Evolutionary conservation across 1,140 invertebrate genomes (phyloP).

Genomic region (Bacillus rossius): DNA sequence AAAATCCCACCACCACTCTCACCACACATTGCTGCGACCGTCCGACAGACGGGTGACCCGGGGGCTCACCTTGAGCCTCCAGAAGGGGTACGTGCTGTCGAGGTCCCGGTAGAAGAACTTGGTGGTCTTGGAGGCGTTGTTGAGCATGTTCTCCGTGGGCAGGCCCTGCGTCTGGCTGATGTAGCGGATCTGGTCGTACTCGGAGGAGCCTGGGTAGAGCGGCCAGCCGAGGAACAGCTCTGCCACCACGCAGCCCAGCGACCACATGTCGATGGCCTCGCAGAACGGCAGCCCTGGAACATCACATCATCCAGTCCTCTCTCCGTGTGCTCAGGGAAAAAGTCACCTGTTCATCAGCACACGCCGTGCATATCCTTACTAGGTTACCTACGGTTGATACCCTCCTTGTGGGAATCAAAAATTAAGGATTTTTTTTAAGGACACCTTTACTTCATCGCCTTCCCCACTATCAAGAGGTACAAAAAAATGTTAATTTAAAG

Average conservation of each 20-base stretch:
- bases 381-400: not conserved
- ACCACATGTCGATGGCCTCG: constrained; percentile 99
- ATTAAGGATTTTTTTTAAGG: too few relatives aligned
- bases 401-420: too few relatives aligned
- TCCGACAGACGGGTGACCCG: too few relatives aligned
- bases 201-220: constrained; percentile 97
- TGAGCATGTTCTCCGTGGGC: constrained; percentile 98
- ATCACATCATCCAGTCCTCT: not conserved
- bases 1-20: too few relatives aligned
- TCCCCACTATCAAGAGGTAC: too few relatives aligned
- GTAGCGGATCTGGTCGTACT: constrained; percentile 98
- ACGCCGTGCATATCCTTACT: not conserved
- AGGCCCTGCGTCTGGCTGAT: constrained; percentile 89
- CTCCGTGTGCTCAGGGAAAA: not conserved
- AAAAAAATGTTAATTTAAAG: too few relatives aligned
- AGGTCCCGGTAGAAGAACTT: constrained; percentile 98
- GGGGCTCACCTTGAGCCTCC: constrained; percentile 74
- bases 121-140: constrained; percentile 95
- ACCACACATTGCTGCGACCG: too few relatives aligned
- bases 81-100: constrained; percentile 95
- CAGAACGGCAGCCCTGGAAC: constrained; percentile 83
- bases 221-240: constrained; percentile 99
- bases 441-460: too few relatives aligned
- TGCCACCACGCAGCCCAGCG: constrained; percentile 97
- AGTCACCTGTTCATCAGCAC: not conserved